Evolutionary conservation across 1,140 invertebrate species (phyloP), one percentile per base, ranked within the genome.

Genomic region (Cecropterus lyciades): DNA sequence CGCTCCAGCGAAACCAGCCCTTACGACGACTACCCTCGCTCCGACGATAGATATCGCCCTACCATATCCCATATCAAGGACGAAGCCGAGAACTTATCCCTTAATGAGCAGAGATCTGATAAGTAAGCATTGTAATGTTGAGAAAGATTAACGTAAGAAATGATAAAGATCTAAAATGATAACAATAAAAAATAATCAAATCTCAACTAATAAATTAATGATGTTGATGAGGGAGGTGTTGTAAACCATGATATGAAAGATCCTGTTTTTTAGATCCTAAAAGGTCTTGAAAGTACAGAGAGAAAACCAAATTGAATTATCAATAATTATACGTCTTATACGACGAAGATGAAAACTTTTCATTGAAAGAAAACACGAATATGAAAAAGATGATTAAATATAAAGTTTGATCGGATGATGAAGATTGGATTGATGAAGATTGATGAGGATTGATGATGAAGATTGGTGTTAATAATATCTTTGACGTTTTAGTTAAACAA

Each of bases 31-130:
- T 90, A 92, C 67, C 65, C 78, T 3, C 82, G 89, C 45, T 65
- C 81, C 0, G 87, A 90, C 6, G 87, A 90, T 20, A 69, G 87
- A 63, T 90, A 90, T 69, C 81, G 87, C 3, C 68, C 85, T 20
- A 81, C 88, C 20, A 84, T 87, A 53, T 87, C 85, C 4, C 89
- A 89, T 73, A 84, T 89, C 62, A 85, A 89, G 42, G 92, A 93
- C 55, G 89, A 89, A 69, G 92, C 92, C 0, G 92, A 93, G 48
- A 93, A 93, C 64, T 72, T 93, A 1, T 93, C 92, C 1, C 83
- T 93, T 20, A 93, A 93, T 71, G 91, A 93, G 75, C 89, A 92
- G 60, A 85, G 89, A 82, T 87, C 84, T 84, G 89, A 92, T 65
- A 90, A 89, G 72, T 89, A 90, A 81, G 6, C 11, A n/a, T 13